phyloP scores from a whole-genome alignment of 1,140 invertebrate genomes.

The Aphis gossypii region DNA sequence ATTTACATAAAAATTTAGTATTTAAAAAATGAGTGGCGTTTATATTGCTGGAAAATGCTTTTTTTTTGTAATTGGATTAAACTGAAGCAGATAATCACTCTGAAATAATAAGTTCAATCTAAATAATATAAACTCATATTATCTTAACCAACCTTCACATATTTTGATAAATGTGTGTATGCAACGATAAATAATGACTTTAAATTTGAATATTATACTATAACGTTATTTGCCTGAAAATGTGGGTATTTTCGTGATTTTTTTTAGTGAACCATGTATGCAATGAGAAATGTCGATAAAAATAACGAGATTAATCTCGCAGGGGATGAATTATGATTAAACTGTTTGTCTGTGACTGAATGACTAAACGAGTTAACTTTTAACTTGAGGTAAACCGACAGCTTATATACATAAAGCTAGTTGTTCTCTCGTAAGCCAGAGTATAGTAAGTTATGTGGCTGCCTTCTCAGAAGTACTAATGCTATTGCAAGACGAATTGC shows the following conservation, averaged over 20 bases:
- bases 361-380: not conserved
- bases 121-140: constrained; percentile 3
- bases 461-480: not conserved
- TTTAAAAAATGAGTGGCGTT: not conserved
- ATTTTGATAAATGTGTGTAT: not conserved
- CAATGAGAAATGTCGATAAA: not conserved
- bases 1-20: not conserved
- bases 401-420: not conserved
- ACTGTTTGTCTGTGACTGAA: not conserved
- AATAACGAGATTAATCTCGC: not conserved
- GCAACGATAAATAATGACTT: not conserved
- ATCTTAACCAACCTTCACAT: not conserved
- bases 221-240: not conserved
- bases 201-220: not conserved
- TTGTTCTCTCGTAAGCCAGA: not conserved
- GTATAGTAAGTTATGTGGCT: not conserved
- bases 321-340: not conserved
- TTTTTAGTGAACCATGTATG: not conserved
- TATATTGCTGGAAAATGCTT: not conserved
- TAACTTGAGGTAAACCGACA: not conserved
- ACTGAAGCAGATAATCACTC: not conserved
- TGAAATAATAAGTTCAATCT: not conserved
- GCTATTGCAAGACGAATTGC: not conserved
- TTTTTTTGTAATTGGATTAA: not conserved
- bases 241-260: no score